Evolutionary conservation across 2,888 invertebrate species (phyloP), one percentile per base, ranked within the genome.

Genomic region (Hypena proboscidalis): DNA sequence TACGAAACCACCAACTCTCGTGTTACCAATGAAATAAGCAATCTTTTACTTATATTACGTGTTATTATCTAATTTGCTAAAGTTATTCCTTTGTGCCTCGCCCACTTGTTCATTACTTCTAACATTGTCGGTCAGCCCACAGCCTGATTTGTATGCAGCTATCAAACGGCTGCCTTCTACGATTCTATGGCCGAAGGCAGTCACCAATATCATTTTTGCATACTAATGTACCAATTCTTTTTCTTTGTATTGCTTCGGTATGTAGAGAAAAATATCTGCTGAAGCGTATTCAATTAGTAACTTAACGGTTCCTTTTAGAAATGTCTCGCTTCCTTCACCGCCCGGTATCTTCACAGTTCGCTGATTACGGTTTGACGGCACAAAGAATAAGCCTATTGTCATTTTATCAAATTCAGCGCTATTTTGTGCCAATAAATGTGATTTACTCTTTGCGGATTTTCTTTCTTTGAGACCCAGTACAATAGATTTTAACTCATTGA

Each of bases 121-220:
- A 59, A 59, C 64, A 56, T 67, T 67, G 58, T 65, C 51, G 54
- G 46, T 38, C 75, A 37, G 56, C 85, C 85, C 71, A 86, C 85
- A 69, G 76, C 23, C 22, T 67, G 59, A 67, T 85, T 80, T 65
- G 65, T 77, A 83, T 86, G 76, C 85, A 77, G 49, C 65, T 58
- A 55, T 67, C 54, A 64, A 72, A 70, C 77, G 80, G 75, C 39
- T 37, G 49, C 80, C 77, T 73, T 83, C 70, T 80, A 70, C 54
- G 74, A 57, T 27, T 45, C 44, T 45, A 57, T 64, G 40, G 53
- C 40, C 56, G 49, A 45, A 57, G 62, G 61, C 65, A 66, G 69
- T 68, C 53, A 48, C 55, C 52, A 61, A 74, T 68, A 63, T 44
- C 34, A 41, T 51, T 62, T 74, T 68, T 63, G 64, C 71, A 72